Evolutionary conservation across 2,888 invertebrate genomes (phyloP).

Genomic region (Eupelmus urozonus): DNA sequence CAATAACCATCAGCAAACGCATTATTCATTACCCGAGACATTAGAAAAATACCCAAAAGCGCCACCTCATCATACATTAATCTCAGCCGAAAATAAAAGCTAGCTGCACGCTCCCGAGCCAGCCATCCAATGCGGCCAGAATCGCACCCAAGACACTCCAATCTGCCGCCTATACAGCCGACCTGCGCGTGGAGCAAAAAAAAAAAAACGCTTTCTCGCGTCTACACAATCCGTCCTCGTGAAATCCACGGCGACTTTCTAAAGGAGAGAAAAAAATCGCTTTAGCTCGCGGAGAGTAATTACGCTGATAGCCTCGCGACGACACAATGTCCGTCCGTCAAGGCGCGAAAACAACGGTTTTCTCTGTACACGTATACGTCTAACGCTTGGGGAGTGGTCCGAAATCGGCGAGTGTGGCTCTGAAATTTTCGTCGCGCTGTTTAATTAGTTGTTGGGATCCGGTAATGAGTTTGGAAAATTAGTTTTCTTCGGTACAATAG

Average conservation of each 20-base stretch:
- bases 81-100: no score
- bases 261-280: not conserved
- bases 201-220: not conserved
- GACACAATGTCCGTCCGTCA: not conserved
- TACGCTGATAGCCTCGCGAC: slow-evolving; percentile 20
- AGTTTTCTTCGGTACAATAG: not conserved
- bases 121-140: no score
- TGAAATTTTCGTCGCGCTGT: slow-evolving; percentile 10
- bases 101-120: no score
- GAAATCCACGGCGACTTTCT: not conserved
- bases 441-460: slow-evolving; percentile 30
- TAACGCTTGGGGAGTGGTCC: not conserved
- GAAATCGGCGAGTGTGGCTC: no score
- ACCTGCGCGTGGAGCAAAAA: no score
- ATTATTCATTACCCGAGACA: no score
- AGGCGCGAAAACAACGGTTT: not conserved
- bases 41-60: no score
- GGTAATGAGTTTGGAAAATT: slow-evolving; percentile 26
- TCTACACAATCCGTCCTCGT: not conserved
- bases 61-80: no score
- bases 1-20: no score
- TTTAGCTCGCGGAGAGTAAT: slow-evolving; percentile 15
- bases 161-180: no score
- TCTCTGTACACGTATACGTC: not conserved
- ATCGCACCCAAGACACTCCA: no score